These are phyloP conservation scores for Gastrophryne carolinensis DNA, from an alignment of 2,797 vertebrate genomes.

Conservation along the genomic window DNA sequence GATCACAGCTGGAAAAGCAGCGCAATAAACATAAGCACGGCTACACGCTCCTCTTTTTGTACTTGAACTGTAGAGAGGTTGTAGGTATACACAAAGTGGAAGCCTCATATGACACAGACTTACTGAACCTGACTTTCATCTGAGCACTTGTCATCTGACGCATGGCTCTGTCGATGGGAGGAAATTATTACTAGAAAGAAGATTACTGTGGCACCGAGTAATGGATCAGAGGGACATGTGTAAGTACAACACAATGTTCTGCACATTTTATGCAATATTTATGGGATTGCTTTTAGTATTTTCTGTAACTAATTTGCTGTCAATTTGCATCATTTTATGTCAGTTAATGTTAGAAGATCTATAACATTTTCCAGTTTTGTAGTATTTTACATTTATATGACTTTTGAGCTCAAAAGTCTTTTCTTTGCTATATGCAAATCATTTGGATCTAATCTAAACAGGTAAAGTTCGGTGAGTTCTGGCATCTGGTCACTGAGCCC, in stretches of 20 bases:
- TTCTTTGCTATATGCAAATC: background rate
- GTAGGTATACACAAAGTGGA: conserved; percentile 57
- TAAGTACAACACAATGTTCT: conserved; percentile 66
- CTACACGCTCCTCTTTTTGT: conserved; percentile 76
- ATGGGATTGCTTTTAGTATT: conserved; percentile 13
- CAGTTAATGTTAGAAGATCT: no score
- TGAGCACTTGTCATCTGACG: conserved; percentile 58
- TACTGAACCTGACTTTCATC: conserved; percentile 59
- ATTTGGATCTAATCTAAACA: no score
- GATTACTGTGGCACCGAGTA: conserved; percentile 56
- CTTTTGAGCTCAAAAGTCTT: background rate
- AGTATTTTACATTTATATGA: no score
- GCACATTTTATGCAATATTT: no score
- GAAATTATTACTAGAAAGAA: conserved; percentile 57
- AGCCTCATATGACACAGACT: conserved; percentile 65
- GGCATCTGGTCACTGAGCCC: no score
- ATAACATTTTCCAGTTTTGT: no score
- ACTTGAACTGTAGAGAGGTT: conserved; percentile 63
- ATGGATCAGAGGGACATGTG: conserved; percentile 74
- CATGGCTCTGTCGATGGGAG: conserved; percentile 61
- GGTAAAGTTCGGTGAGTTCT: no score
- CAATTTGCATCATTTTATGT: no score
- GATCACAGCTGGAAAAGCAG: conserved; percentile 69
- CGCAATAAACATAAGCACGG: conserved; percentile 89
- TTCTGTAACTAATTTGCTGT: no score